phyloP scores from a whole-genome alignment of 2,113 vertebrate species.

The Nyctereutes procyonoides region DNA sequence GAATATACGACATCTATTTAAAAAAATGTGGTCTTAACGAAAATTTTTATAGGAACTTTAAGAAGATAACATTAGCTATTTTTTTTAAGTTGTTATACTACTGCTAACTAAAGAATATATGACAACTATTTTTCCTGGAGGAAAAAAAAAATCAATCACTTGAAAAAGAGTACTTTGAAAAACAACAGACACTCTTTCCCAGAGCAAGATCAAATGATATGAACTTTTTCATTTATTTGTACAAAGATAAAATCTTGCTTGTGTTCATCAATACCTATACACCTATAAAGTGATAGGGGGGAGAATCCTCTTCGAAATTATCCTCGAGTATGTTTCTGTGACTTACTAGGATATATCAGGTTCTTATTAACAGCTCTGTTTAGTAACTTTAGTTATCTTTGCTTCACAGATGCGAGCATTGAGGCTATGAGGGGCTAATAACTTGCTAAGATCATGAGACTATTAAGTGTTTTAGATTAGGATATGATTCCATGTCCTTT shows the following conservation, averaged over 20 bases:
- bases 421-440: slow-evolving; percentile 2
- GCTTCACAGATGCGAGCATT: background rate
- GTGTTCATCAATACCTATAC: background rate
- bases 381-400: background rate
- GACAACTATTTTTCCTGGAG: background rate
- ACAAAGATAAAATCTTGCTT: background rate
- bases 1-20: background rate
- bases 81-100: background rate
- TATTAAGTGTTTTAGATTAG: background rate
- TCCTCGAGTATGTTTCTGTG: background rate
- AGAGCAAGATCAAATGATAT: background rate
- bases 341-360: background rate
- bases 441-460: background rate
- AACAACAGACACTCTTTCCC: background rate
- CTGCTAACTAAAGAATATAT: background rate
- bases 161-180: slow-evolving; percentile 38
- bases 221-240: background rate
- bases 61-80: background rate
- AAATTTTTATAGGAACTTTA: slow-evolving; percentile 29
- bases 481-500: background rate
- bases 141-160: background rate
- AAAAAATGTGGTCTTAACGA: background rate
- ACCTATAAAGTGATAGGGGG: background rate
- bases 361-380: background rate
- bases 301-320: slow-evolving; percentile 9